These are phyloP conservation scores for Peucedramus taeniatus DNA, from an alignment of 2,113 vertebrate species.

Conservation along the genomic window DNA sequence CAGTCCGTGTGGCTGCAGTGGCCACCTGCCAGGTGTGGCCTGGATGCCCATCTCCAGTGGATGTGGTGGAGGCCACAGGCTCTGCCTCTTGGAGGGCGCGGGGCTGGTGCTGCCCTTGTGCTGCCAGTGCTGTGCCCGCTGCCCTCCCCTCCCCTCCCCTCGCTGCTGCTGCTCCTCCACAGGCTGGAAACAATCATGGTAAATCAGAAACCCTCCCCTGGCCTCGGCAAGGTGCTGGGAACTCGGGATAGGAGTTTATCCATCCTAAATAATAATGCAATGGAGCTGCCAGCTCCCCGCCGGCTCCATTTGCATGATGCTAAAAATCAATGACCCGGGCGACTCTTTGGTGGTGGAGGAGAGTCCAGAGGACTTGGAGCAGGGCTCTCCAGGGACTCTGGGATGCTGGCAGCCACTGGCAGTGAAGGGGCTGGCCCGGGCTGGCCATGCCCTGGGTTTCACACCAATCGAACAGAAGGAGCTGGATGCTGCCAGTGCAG, in stretches of 20 bases:
- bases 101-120: background rate
- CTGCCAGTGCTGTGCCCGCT: fast-evolving
- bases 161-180: background rate
- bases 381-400: background rate
- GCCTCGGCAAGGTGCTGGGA: background rate
- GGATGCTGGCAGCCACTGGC: constrained; percentile 2
- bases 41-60: fast-evolving
- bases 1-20: fast-evolving
- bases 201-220: background rate
- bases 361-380: background rate
- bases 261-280: constrained; percentile 33
- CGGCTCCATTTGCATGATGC: constrained; percentile 21
- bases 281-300: constrained; percentile 27
- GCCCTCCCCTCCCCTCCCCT: background rate
- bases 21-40: fast-evolving
- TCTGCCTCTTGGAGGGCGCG: background rate
- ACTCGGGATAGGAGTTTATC: constrained; percentile 20
- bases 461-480: constrained; percentile 40
- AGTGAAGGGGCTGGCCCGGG: background rate
- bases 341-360: background rate
- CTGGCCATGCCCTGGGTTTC: background rate
- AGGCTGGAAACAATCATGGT: background rate
- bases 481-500: background rate
- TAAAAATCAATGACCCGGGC: background rate
- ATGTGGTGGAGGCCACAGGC: fast-evolving